phyloP scores from a whole-genome alignment of 2,888 invertebrate genomes.

The Muscina levida region DNA sequence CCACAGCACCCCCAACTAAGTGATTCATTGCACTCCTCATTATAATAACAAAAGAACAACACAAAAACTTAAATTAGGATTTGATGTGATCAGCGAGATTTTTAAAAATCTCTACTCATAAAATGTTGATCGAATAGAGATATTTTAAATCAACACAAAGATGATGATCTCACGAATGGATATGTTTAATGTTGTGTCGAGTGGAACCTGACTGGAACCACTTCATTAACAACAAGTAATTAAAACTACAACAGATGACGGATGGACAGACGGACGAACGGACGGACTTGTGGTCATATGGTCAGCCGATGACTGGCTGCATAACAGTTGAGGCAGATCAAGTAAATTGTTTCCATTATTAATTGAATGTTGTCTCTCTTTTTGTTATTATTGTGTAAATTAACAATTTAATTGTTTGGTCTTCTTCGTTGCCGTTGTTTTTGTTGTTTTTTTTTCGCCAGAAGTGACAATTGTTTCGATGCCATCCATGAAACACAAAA shows the following conservation, averaged over 20 bases:
- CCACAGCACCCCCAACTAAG: background rate
- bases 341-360: slow-evolving; percentile 62
- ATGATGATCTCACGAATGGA: slow-evolving; percentile 39
- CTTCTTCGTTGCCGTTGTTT: background rate
- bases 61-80: slow-evolving; percentile 16
- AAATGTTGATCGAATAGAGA: too few species aligned
- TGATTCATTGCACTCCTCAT: background rate
- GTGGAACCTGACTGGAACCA: slow-evolving; percentile 39
- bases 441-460: background rate
- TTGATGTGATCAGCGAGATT: background rate
- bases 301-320: background rate
- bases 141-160: slow-evolving; percentile 4
- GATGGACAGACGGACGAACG: background rate
- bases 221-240: slow-evolving; percentile 54
- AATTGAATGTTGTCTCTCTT: slow-evolving; percentile 50
- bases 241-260: slow-evolving; percentile 10
- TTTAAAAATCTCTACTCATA: slow-evolving; percentile 10
- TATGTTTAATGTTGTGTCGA: slow-evolving; percentile 46
- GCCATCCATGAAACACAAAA: slow-evolving; percentile 13
- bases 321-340: background rate
- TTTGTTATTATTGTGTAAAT: slow-evolving; percentile 28
- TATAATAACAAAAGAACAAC: background rate
- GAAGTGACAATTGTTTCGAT: slow-evolving; percentile 36
- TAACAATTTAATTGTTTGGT: slow-evolving; percentile 52
- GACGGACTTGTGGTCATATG: background rate